Base-by-base conservation (phyloP, 1,140 invertebrate species). In the Bathynomus jamesi region DNA sequence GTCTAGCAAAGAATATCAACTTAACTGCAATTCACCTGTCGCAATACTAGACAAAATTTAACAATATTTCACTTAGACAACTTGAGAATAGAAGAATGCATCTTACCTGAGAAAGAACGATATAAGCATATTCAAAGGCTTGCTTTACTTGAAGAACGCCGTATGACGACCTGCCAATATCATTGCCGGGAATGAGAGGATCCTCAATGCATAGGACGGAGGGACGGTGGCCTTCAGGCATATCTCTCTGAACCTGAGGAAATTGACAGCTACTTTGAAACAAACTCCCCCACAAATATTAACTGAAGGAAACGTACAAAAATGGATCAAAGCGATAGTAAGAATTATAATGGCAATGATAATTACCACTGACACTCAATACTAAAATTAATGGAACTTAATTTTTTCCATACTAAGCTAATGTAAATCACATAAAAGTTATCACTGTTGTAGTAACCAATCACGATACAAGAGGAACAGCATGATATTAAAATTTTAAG, bases 141-240 rank as follows among this genome's bases (percentile, higher is more conserved):
- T 91, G 88, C 83, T 94, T 95, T 27, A 98, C 95, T 82, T 94
- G 89, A 28, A 91, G 83, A 69, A 89, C 81, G 73, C 94, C 95
- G 82, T 97, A 98, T 78, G 94, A 97, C 83, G 94, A 95, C 73
- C 94, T 88, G n/a, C 95, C 96, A 81, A 97, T 96, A 82, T 97
- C 94, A 82, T 97, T 98, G 80, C 91, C 91, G 17, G 92, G 88
- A 74, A 92, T 93, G 24, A 99, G 84, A n/a, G 96, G 96, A 85
- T 99, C 96, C 85, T 98, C 95, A 78, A 99, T 98, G 81, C 95
- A 98, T 29, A 99, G 83, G 76, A 98, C 83, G 62, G 94, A 95
- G 7, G 95, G 92, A 67, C 94, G 84, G 82, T 96, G 91, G 2
- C 94, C 94, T 84, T 95, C 94, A 75, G 92, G 88, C 92, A 97